These are phyloP conservation scores for Corythoichthys haematopterus DNA, from an alignment of 2,113 vertebrate genomes.

Conservation along the genomic window DNA sequence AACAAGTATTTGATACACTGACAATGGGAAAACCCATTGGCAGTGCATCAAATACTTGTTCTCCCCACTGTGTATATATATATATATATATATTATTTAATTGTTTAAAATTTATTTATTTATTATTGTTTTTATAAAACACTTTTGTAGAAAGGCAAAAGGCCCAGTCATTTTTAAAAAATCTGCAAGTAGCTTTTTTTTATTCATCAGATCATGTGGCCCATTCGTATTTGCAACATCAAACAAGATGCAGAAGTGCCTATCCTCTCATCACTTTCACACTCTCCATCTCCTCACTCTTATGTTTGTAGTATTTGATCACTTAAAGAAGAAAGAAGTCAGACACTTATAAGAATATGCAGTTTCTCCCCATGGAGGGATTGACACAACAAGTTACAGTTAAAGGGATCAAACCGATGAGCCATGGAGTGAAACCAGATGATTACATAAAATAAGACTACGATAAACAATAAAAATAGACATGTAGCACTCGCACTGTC, in stretches of 20 bases:
- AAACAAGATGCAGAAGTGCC: conserved; percentile 60
- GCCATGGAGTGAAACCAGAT: not conserved
- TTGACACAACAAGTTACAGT: conserved; percentile 59
- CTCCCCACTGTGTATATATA: not conserved
- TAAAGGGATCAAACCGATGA: conserved; percentile 43
- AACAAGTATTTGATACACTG: too few species aligned
- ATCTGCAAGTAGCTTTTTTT: conserved; percentile 61
- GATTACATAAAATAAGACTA: too few species aligned
- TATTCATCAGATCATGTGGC: conserved; percentile 68
- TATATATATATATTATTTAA: not conserved
- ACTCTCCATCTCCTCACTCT: conserved; percentile 35
- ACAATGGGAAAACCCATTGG: too few species aligned
- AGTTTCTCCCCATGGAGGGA: conserved; percentile 44
- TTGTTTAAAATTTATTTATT: not conserved
- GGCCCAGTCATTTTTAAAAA: conserved; percentile 17
- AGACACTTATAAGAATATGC: conserved; percentile 40
- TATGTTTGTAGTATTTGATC: conserved; percentile 69
- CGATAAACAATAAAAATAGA: too few species aligned
- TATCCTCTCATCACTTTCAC: conserved; percentile 58
- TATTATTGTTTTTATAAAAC: conserved; percentile 1
- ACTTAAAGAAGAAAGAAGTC: conserved; percentile 58
- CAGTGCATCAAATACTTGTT: too few species aligned
- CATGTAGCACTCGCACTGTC: too few species aligned
- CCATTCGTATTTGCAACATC: conserved; percentile 70
- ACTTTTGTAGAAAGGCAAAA: conserved; percentile 40